Evolutionary conservation across 1,140 invertebrate species (phyloP), one percentile per base, ranked within the genome.

Genomic region (Kradibia gibbosae): DNA sequence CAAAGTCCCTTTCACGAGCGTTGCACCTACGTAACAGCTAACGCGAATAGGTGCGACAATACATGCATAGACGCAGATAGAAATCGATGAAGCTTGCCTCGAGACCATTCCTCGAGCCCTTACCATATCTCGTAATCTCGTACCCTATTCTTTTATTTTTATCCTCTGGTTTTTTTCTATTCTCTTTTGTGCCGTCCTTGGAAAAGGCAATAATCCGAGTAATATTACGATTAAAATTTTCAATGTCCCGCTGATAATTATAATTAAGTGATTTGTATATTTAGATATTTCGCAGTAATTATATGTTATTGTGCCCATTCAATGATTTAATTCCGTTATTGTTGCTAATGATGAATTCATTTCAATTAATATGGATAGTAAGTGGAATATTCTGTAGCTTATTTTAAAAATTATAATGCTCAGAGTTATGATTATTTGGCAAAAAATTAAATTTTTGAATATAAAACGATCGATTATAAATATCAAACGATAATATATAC

Each of bases 1-100:
- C 70, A 48, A 77, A 83, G 70, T 83, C 67, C 74, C 79, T 78
- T 83, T 83, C 60, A 78, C 60, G 31, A 57, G 55, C 75, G 36
- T 76, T 77, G 60, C 45, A 72, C 62, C 17, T 72, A 22, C 20
- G 4, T 45, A 62, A 8, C 42, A 10, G n/a, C 28, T n/a, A 13
- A 53, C 13, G 45, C 17, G n/a, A n/a, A n/a, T n/a, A n/a, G n/a
- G n/a, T n/a, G n/a, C n/a, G n/a, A n/a, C n/a, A n/a, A n/a, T n/a
- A n/a, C n/a, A n/a, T n/a, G n/a, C n/a, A n/a, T n/a, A n/a, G n/a
- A n/a, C n/a, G n/a, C n/a, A n/a, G n/a, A n/a, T n/a, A n/a, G n/a
- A n/a, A n/a, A n/a, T n/a, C n/a, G n/a, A n/a, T n/a, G n/a, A n/a
- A n/a, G n/a, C n/a, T n/a, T n/a, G 17, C 20, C 25, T 73, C 48